Evolutionary conservation across 2,888 invertebrate genomes (phyloP), one percentile per base, ranked within the genome.

Genomic region (Watsonalla binaria): DNA sequence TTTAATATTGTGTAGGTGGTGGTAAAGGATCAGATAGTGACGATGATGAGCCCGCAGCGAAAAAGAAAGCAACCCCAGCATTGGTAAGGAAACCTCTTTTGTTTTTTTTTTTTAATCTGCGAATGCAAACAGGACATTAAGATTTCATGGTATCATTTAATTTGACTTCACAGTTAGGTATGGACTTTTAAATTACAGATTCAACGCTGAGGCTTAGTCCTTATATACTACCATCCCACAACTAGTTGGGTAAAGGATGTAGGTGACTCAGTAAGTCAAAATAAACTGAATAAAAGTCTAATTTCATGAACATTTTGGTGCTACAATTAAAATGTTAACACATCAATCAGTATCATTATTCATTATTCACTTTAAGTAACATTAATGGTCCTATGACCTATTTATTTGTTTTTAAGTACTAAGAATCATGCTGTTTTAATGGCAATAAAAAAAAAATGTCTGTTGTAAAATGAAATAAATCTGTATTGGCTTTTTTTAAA

Each of bases 11-110:
- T 65, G 85, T 92, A 80, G 92, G 93, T 73, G 92, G 92, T 57
- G 93, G 94, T 51, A 95, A 94, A 57, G 94, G 94, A 58, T 95
- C 95, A 0, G 96, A 96, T 74, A 96, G 96, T 68, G 96, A 96
- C 46, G 96, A 96, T 70, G 96, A 96, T 77, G 96, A 96, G 73
- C 96, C 96, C 0, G 93, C 94, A 6, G 93, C 94, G 46, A 96
- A 96, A 85, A 95, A 95, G 78, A 86, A 92, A 62, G 94, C 94
- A 46, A 85, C 93, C 87, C 54, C 95, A 91, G 85, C 90, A 49
- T 70, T 90, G 81, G 90, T 90, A 79, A 86, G 83, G 60, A 54
- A 55, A 48, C 15, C 13, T 53, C 45, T 51, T 56, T 57, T 46
- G 39, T 57, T 53, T 39, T 49, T 50, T 37, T 52, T 51, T 42